Base-by-base conservation (phyloP, 2,888 invertebrate genomes). In the Dicroscelio sp. region DNA sequence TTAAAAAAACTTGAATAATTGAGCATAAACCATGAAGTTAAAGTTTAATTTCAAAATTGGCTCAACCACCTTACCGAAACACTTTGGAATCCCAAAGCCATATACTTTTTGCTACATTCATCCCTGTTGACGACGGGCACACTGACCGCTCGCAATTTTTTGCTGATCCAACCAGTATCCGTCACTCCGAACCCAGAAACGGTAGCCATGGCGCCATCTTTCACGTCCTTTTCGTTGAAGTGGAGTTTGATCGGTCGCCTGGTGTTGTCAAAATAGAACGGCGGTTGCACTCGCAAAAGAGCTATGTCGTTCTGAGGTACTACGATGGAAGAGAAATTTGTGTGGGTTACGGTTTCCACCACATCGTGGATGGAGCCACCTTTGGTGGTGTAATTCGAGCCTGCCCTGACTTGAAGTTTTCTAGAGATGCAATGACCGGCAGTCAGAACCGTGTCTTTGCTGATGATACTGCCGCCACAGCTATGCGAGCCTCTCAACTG, bases 121-220 rank as follows among this genome's bases (percentile, higher is more conserved):
- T 96, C 93, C 3, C 97, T 96, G 90, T 97, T 97, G 14, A 98
- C 97, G 94, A 97, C 97, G 0, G 97, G 97, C 0, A 98, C 97
- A 52, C 97, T 94, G 0, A 97, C 97, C 86, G 96, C 97, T 20
- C 76, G 31, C 25, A 91, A 67, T 8, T 55, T 55, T 0, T 14
- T 25, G 12, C 87, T 88, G 6, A 69, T 0, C 23, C 0, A 58
- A 0, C 91, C 93, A 82, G 27, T 65, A 31, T 91, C 90, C 2
- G 75, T 60, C 0, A 82, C 76, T 12, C 92, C 92, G 27, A 63
- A 91, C 0, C 92, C 92, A 55, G 92, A 89, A 20, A 91, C 73
- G 0, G 87, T 82, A 20, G 78, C 85, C 20, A 85, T 2, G n/a
- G 58, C 78, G 1, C 87, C 90, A 17, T 88, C 83, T 10, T 67